A percentile compares a stretch with the other conserved stretches of the same genome.
Evolutionary conservation across 2,888 invertebrate genomes (phyloP).

Genomic region (Bugulina stolonifera): DNA sequence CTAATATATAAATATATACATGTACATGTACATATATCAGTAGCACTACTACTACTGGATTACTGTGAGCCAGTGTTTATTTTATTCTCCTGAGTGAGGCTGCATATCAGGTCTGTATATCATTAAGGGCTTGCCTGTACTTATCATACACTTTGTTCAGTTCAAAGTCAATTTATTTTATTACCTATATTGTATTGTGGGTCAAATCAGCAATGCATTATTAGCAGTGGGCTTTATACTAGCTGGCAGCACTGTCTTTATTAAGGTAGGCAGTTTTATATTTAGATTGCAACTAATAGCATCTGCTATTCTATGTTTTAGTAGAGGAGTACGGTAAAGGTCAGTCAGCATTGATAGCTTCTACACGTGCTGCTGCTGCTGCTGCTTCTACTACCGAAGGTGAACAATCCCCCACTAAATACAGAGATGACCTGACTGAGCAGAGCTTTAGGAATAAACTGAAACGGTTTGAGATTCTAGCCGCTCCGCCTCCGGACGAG

Average conservation of each 20-base stretch:
- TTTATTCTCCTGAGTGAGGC: not conserved
- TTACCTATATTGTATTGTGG: slow-evolving; percentile 16
- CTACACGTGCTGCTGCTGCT: not conserved
- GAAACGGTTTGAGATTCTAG: slow-evolving; percentile 9
- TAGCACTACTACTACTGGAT: no score
- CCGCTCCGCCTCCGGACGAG: not conserved
- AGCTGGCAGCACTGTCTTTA: no score
- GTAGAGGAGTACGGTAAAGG: not conserved
- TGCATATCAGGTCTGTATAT: not conserved
- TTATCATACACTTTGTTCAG: slow-evolving; percentile 14
- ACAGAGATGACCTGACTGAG: slow-evolving; percentile 55
- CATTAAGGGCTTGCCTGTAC: no score
- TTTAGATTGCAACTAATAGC: no score
- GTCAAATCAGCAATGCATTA: no score
- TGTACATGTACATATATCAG: no score
- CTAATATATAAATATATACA: no score
- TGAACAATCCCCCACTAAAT: not conserved
- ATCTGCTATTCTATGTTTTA: no score
- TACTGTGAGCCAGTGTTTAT: no score
- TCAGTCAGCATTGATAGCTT: not conserved
- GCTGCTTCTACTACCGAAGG: not conserved
- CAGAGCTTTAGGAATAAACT: slow-evolving; percentile 25
- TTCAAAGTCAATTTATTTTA: slow-evolving; percentile 10
- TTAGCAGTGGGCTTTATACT: no score
- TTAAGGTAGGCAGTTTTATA: no score